A percentile compares a stretch with the other conserved stretches of the same genome.
phyloP scores from a whole-genome alignment of 30 jellyfish, hydroid and myxozoan genomes.

The Pelagia noctiluca region DNA sequence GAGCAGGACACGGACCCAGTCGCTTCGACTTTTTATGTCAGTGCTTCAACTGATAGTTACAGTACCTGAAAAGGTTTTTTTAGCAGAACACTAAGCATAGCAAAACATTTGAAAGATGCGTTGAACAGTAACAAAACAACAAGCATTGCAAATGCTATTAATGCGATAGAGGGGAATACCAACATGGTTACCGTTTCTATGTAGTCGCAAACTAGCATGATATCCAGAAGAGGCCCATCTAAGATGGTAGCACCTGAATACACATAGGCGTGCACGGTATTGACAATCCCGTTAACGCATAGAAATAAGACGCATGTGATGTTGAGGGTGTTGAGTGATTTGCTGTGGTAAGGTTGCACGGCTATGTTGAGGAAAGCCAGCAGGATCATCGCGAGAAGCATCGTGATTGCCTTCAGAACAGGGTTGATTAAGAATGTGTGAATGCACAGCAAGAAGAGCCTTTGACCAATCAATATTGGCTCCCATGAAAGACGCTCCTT shows the following conservation, averaged over 20 bases:
- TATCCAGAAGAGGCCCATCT: neutral
- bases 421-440: conserved; percentile 20
- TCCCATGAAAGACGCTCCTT: conserved; percentile 5
- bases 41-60: too few species aligned
- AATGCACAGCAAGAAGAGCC: neutral
- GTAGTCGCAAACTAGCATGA: neutral
- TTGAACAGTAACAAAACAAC: too few species aligned
- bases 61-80: too few species aligned
- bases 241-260: conserved; percentile 5
- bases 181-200: neutral
- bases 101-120: too few species aligned
- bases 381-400: neutral
- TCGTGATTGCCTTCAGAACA: too few species aligned
- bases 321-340: neutral
- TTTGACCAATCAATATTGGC: conserved; percentile 14
- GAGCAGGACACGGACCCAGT: too few species aligned
- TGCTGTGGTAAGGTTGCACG: neutral
- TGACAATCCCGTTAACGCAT: conserved; percentile 3
- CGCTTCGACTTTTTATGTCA: too few species aligned
- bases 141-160: neutral
- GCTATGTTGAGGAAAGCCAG: neutral
- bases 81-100: too few species aligned
- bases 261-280: conserved; percentile 8
- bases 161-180: conserved; percentile 3
- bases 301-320: neutral